Percentiles rank a stretch among this genome's conserved stretches.
These are phyloP conservation scores for Stylophora pistillata DNA, from an alignment of 64 coral and sea anemone genomes.

Conservation along the genomic window DNA sequence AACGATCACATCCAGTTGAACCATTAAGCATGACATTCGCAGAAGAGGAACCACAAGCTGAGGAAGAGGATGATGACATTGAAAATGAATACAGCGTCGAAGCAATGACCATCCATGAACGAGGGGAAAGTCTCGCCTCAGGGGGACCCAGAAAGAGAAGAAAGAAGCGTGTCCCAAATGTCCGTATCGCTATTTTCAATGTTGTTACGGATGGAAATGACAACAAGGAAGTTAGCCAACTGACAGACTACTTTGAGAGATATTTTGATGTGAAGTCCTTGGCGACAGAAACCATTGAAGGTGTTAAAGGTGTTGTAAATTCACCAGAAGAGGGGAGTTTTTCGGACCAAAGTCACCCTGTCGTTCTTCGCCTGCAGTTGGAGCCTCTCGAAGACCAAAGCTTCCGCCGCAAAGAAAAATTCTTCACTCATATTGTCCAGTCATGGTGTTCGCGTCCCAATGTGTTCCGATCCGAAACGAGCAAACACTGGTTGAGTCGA, in stretches of 20 bases:
- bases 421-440: slow-evolving; percentile 53
- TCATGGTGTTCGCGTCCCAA: slow-evolving; percentile 63
- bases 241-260: slow-evolving; percentile 53
- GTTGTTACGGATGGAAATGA: not conserved
- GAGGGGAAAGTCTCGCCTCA: not conserved
- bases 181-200: slow-evolving; percentile 42
- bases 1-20: not conserved
- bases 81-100: slow-evolving; percentile 7
- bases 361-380: slow-evolving; percentile 29
- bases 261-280: slow-evolving; percentile 65
- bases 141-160: slow-evolving; percentile 12
- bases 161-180: slow-evolving; percentile 34
- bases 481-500: slow-evolving; percentile 56
- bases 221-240: slow-evolving; percentile 42
- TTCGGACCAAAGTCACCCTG: not conserved
- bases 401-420: slow-evolving; percentile 52
- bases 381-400: slow-evolving; percentile 40
- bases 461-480: not conserved
- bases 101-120: not conserved
- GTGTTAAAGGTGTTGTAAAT: not conserved
- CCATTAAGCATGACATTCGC: not conserved
- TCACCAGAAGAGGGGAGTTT: not conserved
- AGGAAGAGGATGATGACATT: slow-evolving; percentile 15
- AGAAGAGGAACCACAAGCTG: not conserved
- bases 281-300: not conserved